Evolutionary conservation across 1,140 invertebrate species (phyloP), one percentile per base, ranked within the genome.

Genomic region (Theocolax elegans): DNA sequence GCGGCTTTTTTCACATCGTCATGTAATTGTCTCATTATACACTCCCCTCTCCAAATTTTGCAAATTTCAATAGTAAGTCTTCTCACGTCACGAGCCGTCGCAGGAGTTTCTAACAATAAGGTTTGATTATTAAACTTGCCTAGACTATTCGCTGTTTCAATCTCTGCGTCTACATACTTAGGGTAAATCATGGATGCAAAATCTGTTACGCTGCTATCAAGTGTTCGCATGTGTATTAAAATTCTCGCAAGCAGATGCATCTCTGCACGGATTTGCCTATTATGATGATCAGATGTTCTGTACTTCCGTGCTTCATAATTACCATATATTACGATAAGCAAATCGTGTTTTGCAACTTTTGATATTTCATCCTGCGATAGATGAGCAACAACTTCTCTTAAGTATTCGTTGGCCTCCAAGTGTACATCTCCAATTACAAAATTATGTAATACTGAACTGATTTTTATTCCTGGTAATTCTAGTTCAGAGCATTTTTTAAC

Each of bases 391-490:
- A 59, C 31, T 7, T 12, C 2, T 21, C 12, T 4, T 40, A 12
- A 59, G 21, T 23, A 21, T 9, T 7, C 7, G 8, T 23, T 59
- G 10, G 54, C 54, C 2, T 21, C 3, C 12, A 17, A 35, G 17
- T 59, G 54, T 40, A 59, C 23, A 59, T 59, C 54, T 7, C 31
- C 54, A 38, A 59, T 23, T 19, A 21, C 31, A 10, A 40, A 40
- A 42, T 59, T 59, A 40, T 59, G 54, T n/a, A 10, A 54, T 19
- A 13, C 27, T 54, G n/a, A 7, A 3, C 1, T 10, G 3, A 49
- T 23, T 23, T 13, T 29, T 35, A 35, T n/a, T 31, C 8, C 35
- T 38, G 53, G 17, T 35, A n/a, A n/a, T 42, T 23, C 17, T n/a
- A 8, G 1, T 1, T 21, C 51, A 2, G 9, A 9, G n/a, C 51